Percentiles rank a stretch among this genome's conserved stretches.
Conservation (phyloP, 2,797 vertebrate species). For the Melanotaenia maccullochi region DNA sequence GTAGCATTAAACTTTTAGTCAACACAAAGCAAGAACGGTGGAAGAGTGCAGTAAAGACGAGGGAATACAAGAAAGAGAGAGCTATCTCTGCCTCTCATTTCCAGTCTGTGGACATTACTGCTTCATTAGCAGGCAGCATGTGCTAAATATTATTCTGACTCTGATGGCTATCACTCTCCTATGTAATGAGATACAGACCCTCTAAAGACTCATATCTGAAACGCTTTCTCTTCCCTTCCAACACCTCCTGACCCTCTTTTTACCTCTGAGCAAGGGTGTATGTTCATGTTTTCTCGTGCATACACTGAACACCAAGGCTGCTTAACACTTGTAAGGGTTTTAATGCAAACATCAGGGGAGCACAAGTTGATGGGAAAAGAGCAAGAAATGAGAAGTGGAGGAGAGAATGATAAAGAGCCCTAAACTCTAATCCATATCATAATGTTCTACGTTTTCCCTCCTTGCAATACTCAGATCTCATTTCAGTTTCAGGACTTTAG, state of each 20-base stretch:
- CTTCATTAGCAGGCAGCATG: constrained; percentile 97
- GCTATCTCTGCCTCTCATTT: constrained; percentile 76
- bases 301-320: constrained; percentile 1
- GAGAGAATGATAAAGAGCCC: constrained; percentile 34
- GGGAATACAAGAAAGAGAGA: constrained; percentile 54
- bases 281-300: constrained; percentile 31
- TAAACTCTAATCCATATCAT: constrained; percentile 69
- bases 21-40: constrained; percentile 22
- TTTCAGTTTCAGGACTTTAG: constrained; percentile 73
- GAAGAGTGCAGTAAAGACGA: constrained; percentile 40
- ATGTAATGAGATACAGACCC: constrained; percentile 88
- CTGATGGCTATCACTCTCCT: constrained; percentile 92
- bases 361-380: background rate
- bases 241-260: constrained; percentile 69
- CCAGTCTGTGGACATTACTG: constrained; percentile 75
- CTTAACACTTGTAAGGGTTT: background rate
- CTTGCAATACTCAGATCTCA: constrained; percentile 65
- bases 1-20: constrained; percentile 13
- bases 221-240: constrained; percentile 62
- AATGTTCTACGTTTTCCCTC: constrained; percentile 36
- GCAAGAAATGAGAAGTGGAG: background rate
- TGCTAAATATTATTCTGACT: constrained; percentile 97
- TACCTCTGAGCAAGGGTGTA: constrained; percentile 53
- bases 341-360: constrained; percentile 25
- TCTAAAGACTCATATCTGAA: constrained; percentile 61